phyloP scores from a whole-genome alignment of 2,113 vertebrate genomes.

The Gallinago paraguaiae region DNA sequence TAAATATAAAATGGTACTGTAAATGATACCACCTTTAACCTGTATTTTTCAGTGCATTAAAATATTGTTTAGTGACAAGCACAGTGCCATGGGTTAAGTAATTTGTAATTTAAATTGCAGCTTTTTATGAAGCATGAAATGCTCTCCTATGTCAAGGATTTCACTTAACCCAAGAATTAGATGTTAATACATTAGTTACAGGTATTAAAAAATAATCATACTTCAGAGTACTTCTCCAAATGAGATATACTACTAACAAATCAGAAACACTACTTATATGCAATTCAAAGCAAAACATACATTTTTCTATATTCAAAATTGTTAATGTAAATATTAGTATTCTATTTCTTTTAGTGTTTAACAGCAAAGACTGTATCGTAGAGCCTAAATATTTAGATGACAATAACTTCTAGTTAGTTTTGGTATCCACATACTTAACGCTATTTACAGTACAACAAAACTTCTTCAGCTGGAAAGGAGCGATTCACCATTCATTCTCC shows the following conservation, averaged over 20 bases:
- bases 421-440: slow-evolving; percentile 49
- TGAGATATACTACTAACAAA: slow-evolving; percentile 23
- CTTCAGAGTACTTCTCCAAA: slow-evolving; percentile 46
- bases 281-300: slow-evolving; percentile 54
- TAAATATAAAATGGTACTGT: slow-evolving; percentile 62
- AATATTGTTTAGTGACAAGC: slow-evolving; percentile 50
- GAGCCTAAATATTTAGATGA: slow-evolving; percentile 59
- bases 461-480: slow-evolving; percentile 35
- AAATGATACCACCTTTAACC: slow-evolving; percentile 37
- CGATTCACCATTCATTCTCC: slow-evolving; percentile 36
- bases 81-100: slow-evolving; percentile 55
- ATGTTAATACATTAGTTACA: slow-evolving; percentile 45
- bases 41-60: slow-evolving; percentile 60
- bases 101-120: slow-evolving; percentile 20
- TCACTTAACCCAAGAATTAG: slow-evolving; percentile 56
- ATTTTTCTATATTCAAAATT: slow-evolving; percentile 42
- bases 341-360: slow-evolving; percentile 47
- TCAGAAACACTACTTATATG: slow-evolving; percentile 43
- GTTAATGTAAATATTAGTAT: slow-evolving; percentile 33
- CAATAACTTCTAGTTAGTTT: slow-evolving; percentile 56
- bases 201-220: slow-evolving; percentile 41
- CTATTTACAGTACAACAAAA: slow-evolving; percentile 64
- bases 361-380: slow-evolving; percentile 42
- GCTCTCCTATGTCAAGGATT: slow-evolving; percentile 31
- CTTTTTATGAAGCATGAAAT: slow-evolving; percentile 37